Conservation (phyloP, 2,113 vertebrate species). For the Salminus brasiliensis region DNA sequence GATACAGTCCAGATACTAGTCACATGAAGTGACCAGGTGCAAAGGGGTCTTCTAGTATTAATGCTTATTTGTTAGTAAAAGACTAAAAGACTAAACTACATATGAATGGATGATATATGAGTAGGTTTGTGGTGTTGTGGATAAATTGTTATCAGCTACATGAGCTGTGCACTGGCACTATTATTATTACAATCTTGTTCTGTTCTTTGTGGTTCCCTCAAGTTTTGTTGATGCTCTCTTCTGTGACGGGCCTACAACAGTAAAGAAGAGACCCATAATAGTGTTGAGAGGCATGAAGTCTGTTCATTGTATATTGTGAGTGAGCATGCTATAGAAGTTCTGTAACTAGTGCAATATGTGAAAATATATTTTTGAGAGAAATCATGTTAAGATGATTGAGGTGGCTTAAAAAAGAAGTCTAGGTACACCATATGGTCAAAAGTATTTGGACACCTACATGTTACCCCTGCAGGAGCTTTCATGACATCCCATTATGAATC, state of each 20-base stretch:
- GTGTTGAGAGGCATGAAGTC: conserved; percentile 34
- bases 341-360: conserved; percentile 49
- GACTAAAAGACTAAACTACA: too few relatives aligned
- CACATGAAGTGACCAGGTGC: too few relatives aligned
- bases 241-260: background rate
- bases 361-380: conserved; percentile 36
- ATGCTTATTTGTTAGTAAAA: background rate
- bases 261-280: background rate
- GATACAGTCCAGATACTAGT: too few relatives aligned
- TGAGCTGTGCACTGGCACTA: background rate
- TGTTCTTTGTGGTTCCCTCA: background rate
- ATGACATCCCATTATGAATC: too few relatives aligned
- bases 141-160: background rate
- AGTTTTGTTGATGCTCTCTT: conserved; percentile 3
- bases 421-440: too few relatives aligned
- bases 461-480: too few relatives aligned
- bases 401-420: background rate
- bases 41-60: too few relatives aligned
- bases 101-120: background rate
- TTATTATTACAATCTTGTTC: background rate
- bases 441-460: too few relatives aligned
- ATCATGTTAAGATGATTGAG: background rate
- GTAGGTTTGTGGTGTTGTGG: conserved; percentile 18
- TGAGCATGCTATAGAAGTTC: conserved; percentile 43
- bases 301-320: conserved; percentile 36